Percentiles rank a stretch among this genome's conserved stretches.
These are phyloP conservation scores for Nannobrachium achirus DNA, from an alignment of 2,113 vertebrate genomes.

Conservation along the genomic window DNA sequence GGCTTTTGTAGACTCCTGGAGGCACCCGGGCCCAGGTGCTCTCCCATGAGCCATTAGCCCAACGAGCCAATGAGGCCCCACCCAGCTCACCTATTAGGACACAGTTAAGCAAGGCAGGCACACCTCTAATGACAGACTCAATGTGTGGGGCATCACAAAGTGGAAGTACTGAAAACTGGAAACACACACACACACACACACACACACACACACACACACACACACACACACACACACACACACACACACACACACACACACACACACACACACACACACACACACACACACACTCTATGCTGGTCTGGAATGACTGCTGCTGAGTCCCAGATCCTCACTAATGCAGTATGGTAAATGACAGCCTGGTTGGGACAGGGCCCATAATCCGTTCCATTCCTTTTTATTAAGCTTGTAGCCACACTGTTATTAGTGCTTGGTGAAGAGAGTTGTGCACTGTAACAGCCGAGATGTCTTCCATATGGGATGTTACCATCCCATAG, in stretches of 20 bases:
- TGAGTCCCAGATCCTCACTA: slow-evolving; percentile 35
- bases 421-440: slow-evolving; percentile 75
- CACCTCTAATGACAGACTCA: too few species aligned
- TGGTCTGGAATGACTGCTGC: slow-evolving; percentile 53
- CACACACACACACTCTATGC: slow-evolving; percentile 39
- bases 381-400: slow-evolving; percentile 79
- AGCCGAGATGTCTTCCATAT: slow-evolving; percentile 78
- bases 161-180: too few species aligned
- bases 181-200: not conserved
- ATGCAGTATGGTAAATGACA: slow-evolving; percentile 61
- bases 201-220: not conserved
- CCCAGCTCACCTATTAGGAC: too few species aligned
- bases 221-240: not conserved
- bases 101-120: too few species aligned
- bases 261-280: not conserved
- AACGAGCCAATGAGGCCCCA: too few species aligned
- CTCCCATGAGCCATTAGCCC: too few species aligned
- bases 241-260: slow-evolving; percentile 1
- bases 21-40: too few species aligned
- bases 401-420: slow-evolving; percentile 74
- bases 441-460: slow-evolving; percentile 58
- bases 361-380: slow-evolving; percentile 58
- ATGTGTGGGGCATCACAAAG: too few species aligned
- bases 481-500: slow-evolving; percentile 54
- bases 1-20: too few species aligned